A percentile compares a stretch with the other conserved stretches of the same genome.
These are phyloP conservation scores for Hypena proboscidalis DNA, from an alignment of 2,888 invertebrate genomes.

Conservation along the genomic window DNA sequence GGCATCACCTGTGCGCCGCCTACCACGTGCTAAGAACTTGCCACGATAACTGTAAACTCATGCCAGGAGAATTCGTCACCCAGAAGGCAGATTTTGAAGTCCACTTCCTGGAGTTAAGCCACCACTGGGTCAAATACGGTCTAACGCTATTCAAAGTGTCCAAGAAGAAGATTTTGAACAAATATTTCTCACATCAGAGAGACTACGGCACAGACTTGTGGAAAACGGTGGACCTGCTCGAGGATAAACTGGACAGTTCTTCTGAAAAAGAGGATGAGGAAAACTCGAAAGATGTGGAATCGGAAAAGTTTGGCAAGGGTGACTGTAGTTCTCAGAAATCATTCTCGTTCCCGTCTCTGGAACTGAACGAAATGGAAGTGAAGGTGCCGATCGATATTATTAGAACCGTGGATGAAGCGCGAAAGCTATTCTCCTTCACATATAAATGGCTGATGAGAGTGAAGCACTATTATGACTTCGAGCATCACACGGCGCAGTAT, in stretches of 20 bases:
- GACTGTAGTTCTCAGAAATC: conserved; percentile 58
- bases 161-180: conserved; percentile 74
- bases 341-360: conserved; percentile 66
- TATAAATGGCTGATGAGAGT: conserved; percentile 86
- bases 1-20: conserved; percentile 88
- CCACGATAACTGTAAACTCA: conserved; percentile 79
- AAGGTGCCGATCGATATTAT: conserved; percentile 62
- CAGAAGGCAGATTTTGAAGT: conserved; percentile 74
- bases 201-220: conserved; percentile 73
- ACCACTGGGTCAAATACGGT: conserved; percentile 87
- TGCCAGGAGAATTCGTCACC: conserved; percentile 72
- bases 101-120: conserved; percentile 80
- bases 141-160: conserved; percentile 84
- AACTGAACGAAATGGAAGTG: conserved; percentile 68
- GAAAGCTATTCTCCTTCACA: conserved; percentile 82
- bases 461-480: conserved; percentile 84
- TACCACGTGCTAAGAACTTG: conserved; percentile 83
- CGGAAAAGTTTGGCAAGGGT: conserved; percentile 68
- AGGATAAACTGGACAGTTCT: conserved; percentile 45
- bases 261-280: conserved; percentile 62
- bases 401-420: conserved; percentile 74
- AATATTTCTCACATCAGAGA: conserved; percentile 66
- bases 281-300: conserved; percentile 63
- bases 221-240: conserved; percentile 65
- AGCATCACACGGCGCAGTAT: conserved; percentile 85